Conservation (phyloP, 1,140 invertebrate species). For the Cylas formicarius region DNA sequence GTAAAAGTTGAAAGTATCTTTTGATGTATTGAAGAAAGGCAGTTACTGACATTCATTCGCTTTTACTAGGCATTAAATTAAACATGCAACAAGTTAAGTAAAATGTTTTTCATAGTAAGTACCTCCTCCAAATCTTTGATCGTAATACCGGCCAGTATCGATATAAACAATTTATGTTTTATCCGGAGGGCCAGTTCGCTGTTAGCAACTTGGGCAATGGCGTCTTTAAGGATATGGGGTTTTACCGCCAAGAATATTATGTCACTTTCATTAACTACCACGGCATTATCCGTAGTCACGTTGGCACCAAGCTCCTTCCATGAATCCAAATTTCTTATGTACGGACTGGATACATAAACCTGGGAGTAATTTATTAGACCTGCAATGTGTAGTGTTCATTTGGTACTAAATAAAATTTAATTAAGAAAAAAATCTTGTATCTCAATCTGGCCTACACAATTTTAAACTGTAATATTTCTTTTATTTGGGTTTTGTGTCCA, state of each 20-base stretch:
- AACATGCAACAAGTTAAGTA: too few relatives aligned
- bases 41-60: too few relatives aligned
- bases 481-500: too few relatives aligned
- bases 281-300: slow-evolving; percentile 56
- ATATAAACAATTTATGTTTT: slow-evolving; percentile 58
- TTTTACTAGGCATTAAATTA: too few relatives aligned
- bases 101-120: too few relatives aligned
- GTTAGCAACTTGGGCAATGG: slow-evolving; percentile 45
- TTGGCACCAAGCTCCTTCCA: slow-evolving; percentile 58
- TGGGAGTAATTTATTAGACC: slow-evolving; percentile 51
- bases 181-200: slow-evolving; percentile 29
- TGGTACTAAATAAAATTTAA: too few relatives aligned
- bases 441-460: too few relatives aligned
- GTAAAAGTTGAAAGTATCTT: too few relatives aligned
- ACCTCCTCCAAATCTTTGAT: slow-evolving; percentile 62
- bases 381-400: too few relatives aligned
- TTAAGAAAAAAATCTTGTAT: too few relatives aligned
- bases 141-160: slow-evolving; percentile 72
- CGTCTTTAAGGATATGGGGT: slow-evolving; percentile 63
- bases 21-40: too few relatives aligned
- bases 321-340: slow-evolving; percentile 52
- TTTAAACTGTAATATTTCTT: too few relatives aligned
- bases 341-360: slow-evolving; percentile 62
- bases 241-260: slow-evolving; percentile 81
- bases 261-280: slow-evolving; percentile 58